Evolutionary conservation across 1,140 invertebrate species (phyloP).

Genomic region (Drosophila novamexicana): DNA sequence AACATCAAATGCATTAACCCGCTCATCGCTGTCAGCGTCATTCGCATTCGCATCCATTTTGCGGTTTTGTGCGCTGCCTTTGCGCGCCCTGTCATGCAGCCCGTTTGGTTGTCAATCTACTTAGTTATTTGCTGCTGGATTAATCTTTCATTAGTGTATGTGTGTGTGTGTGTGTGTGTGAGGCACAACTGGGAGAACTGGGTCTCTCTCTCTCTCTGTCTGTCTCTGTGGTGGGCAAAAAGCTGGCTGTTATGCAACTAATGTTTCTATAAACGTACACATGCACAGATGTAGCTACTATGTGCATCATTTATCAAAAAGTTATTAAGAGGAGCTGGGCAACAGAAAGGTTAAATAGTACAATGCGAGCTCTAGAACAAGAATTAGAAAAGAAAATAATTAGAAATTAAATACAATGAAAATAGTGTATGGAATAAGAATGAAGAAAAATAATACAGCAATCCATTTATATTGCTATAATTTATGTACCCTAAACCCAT

Average conservation of each 20-base stretch:
- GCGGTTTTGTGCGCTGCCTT: constrained; percentile 50
- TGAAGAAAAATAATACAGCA: no score
- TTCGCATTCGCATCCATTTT: constrained; percentile 57
- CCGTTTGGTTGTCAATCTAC: constrained; percentile 43
- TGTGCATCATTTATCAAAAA: background rate
- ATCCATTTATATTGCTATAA: no score
- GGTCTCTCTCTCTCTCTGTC: background rate
- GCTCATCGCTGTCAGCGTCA: constrained; percentile 75
- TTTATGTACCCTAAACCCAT: no score
- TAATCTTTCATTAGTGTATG: constrained; percentile 31
- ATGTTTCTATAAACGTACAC: background rate
- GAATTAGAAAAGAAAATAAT: no score
- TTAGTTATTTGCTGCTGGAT: constrained; percentile 48
- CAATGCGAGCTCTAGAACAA: no score
- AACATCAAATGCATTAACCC: constrained; percentile 76
- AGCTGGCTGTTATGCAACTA: background rate
- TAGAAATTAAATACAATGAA: no score
- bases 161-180: background rate
- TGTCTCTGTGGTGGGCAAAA: background rate
- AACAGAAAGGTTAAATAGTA: no score
- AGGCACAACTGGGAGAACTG: background rate
- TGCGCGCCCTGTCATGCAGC: constrained; percentile 25
- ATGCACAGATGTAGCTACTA: background rate
- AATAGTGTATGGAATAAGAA: no score
- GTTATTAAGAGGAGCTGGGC: no score